Evolutionary conservation across 2,113 vertebrate species (phyloP).

Genomic region (Irena cyanogastra): DNA sequence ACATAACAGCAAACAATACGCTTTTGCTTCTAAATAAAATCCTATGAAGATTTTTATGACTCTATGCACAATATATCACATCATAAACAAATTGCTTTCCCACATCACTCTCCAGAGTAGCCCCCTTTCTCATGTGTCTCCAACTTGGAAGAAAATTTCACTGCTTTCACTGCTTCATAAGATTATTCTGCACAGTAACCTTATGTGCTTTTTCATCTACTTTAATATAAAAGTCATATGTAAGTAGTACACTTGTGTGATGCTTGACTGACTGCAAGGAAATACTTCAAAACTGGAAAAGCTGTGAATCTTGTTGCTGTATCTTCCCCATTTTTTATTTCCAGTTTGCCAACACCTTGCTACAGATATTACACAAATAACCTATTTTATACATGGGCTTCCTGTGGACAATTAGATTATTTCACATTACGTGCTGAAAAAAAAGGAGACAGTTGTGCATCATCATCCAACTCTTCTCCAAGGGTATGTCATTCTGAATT

Average conservation of each 20-base stretch:
- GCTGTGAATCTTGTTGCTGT: not conserved
- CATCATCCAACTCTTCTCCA: not conserved
- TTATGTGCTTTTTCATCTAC: not conserved
- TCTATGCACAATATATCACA: not conserved
- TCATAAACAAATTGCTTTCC: not conserved
- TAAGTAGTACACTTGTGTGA: not conserved
- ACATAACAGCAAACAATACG: not conserved
- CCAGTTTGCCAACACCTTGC: not conserved
- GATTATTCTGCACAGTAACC: not conserved
- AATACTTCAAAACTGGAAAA: not conserved
- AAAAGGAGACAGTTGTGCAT: not conserved
- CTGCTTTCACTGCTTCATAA: not conserved
- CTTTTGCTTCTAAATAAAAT: not conserved
- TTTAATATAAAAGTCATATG: not conserved
- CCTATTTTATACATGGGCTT: not conserved
- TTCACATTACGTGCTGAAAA: not conserved
- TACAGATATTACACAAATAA: not conserved
- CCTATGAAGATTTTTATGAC: not conserved
- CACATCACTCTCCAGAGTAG: not conserved
- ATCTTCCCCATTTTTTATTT: not conserved
- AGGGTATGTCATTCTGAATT: not conserved
- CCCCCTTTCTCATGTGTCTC: not conserved
- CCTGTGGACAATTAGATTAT: not conserved
- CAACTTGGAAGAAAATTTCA: not conserved
- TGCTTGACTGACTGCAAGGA: not conserved